These are phyloP conservation scores for Agrochola lota DNA, from an alignment of 2,888 invertebrate species.

Conservation along the genomic window DNA sequence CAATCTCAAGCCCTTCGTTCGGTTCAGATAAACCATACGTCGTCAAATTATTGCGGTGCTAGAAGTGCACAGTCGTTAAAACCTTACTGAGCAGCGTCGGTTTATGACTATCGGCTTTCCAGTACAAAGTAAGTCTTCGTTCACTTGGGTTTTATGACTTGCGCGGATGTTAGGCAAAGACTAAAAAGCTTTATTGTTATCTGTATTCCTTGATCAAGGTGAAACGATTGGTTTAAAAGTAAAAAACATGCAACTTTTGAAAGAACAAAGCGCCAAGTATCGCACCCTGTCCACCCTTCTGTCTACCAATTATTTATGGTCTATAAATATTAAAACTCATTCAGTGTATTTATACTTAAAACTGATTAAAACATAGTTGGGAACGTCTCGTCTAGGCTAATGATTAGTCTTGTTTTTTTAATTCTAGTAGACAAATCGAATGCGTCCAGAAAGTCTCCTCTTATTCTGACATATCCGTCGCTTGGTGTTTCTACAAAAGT, in stretches of 20 bases:
- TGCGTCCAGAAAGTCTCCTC: background rate
- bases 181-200: slow-evolving; percentile 42
- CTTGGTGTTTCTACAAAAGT: background rate
- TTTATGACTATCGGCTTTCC: slow-evolving; percentile 49
- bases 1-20: slow-evolving; percentile 12
- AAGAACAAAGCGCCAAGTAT: background rate
- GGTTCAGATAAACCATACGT: slow-evolving; percentile 12
- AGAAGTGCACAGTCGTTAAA: slow-evolving; percentile 51
- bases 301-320: background rate
- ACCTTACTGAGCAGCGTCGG: slow-evolving; percentile 16
- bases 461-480: background rate
- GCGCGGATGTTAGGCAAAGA: slow-evolving; percentile 31
- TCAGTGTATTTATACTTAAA: background rate
- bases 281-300: slow-evolving; percentile 4
- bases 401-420: background rate
- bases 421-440: slow-evolving; percentile 3
- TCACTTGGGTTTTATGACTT: slow-evolving; percentile 43
- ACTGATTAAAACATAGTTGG: background rate
- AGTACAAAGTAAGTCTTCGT: slow-evolving; percentile 55
- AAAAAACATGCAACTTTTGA: background rate
- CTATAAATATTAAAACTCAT: background rate
- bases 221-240: slow-evolving; percentile 25
- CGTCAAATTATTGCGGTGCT: slow-evolving; percentile 34
- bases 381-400: background rate
- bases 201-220: slow-evolving; percentile 23